phyloP scores from a whole-genome alignment of 2,888 invertebrate genomes.

The Onchidella celtica region DNA sequence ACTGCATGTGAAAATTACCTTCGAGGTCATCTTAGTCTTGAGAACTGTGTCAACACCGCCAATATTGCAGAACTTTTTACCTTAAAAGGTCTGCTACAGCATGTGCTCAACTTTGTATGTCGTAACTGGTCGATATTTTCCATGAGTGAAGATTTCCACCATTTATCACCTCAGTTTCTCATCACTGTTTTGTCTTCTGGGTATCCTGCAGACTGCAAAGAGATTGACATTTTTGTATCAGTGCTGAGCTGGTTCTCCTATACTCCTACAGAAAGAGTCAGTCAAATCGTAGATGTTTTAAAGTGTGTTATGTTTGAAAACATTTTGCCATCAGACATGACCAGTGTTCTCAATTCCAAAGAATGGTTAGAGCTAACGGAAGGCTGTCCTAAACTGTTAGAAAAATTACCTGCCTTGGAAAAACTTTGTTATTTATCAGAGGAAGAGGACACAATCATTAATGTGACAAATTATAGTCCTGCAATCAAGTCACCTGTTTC shows the following conservation, averaged over 20 bases:
- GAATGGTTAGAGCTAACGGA: conserved; percentile 35
- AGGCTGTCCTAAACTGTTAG: conserved; percentile 32
- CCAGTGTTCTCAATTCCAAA: conserved; percentile 16
- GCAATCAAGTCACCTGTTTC: conserved; percentile 13
- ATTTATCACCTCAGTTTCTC: conserved; percentile 84
- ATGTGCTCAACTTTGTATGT: conserved; percentile 86
- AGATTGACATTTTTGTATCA: conserved; percentile 83
- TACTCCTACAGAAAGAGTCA: conserved; percentile 77
- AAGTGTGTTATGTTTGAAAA: conserved; percentile 82
- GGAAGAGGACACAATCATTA: conserved; percentile 36
- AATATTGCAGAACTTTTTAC: conserved; percentile 87
- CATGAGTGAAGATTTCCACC: conserved; percentile 83
- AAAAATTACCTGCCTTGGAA: conserved; percentile 3
- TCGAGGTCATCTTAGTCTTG: conserved; percentile 85
- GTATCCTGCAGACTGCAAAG: conserved; percentile 86
- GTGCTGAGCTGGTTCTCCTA: conserved; percentile 84
- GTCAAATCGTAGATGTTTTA: conserved; percentile 81
- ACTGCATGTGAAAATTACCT: conserved; percentile 86
- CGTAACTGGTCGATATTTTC: conserved; percentile 85
- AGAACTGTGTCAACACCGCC: conserved; percentile 87
- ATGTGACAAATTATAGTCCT: conserved; percentile 32
- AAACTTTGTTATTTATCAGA: not conserved
- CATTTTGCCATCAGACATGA: conserved; percentile 35
- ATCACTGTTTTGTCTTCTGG: conserved; percentile 85
- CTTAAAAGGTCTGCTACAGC: conserved; percentile 83